A percentile compares a stretch with the other conserved stretches of the same genome.
Evolutionary conservation across 2,797 vertebrate genomes (phyloP).

Genomic region (Eulemur mongoz): DNA sequence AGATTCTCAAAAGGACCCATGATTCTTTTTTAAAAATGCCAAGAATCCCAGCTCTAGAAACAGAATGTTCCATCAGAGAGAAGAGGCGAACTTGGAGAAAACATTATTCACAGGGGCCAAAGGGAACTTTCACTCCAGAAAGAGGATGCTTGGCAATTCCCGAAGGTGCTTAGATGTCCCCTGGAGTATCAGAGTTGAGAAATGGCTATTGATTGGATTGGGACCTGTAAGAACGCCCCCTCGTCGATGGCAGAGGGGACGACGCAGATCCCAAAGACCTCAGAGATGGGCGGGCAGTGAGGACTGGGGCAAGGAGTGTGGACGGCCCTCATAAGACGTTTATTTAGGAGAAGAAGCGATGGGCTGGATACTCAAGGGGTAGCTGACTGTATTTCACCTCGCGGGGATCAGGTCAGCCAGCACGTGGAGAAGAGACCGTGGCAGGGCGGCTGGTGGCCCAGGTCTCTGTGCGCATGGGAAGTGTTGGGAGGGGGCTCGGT

Average conservation of each 20-base stretch:
- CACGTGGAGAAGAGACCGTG: too few species aligned
- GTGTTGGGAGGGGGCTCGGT: accelerated
- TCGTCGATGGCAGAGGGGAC: neutral
- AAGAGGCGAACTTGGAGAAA: neutral
- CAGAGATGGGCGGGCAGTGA: neutral
- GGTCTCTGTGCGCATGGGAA: neutral
- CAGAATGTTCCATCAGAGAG: neutral
- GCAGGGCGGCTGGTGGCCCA: too few species aligned
- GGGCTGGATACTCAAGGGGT: too few species aligned
- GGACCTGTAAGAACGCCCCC: neutral
- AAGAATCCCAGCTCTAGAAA: neutral
- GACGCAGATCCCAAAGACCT: neutral
- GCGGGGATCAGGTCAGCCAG: neutral
- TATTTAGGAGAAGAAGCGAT: neutral
- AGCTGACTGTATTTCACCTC: neutral
- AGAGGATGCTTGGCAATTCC: neutral
- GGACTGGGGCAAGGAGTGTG: too few species aligned
- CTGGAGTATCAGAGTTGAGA: neutral
- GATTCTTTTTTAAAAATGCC: neutral
- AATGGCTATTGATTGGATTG: neutral
- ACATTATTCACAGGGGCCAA: neutral
- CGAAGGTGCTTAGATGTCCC: neutral
- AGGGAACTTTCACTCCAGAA: neutral
- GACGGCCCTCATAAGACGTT: neutral
- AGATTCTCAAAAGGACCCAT: neutral